Evolutionary conservation across 2,888 invertebrate genomes (phyloP).

Genomic region (Drosophila engyochracea): DNA sequence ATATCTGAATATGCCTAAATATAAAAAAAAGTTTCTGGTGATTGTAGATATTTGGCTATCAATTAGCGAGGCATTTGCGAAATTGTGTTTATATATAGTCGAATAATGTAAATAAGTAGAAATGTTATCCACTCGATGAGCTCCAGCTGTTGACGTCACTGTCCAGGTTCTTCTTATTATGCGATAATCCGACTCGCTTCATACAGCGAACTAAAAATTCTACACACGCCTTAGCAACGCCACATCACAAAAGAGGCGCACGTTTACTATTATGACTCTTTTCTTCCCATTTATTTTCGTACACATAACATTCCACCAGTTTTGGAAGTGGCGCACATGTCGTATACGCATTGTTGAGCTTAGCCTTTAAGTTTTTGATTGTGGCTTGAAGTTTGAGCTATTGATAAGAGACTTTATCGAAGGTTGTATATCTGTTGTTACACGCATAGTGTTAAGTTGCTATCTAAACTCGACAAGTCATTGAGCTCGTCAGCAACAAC

Average conservation of each 20-base stretch:
- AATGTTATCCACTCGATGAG: conserved; percentile 7
- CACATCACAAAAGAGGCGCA: conserved; percentile 55
- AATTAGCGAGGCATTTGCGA: conserved; percentile 54
- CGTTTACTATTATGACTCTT: conserved; percentile 51
- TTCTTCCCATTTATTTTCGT: conserved; percentile 9
- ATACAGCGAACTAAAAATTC: conserved; percentile 57
- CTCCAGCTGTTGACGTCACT: conserved; percentile 62
- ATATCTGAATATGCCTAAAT: neutral
- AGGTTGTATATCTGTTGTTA: conserved; percentile 41
- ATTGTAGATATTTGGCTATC: conserved; percentile 28
- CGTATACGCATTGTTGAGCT: conserved; percentile 54
- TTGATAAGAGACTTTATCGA: conserved; percentile 56
- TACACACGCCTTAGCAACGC: conserved; percentile 60
- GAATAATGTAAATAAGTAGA: conserved; percentile 25
- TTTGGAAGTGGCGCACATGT: conserved; percentile 56
- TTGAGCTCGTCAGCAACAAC: conserved; percentile 11
- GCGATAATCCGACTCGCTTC: conserved; percentile 44
- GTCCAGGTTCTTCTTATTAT: conserved; percentile 49
- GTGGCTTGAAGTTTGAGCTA: neutral
- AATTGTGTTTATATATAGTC: conserved; percentile 27
- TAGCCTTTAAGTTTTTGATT: conserved; percentile 12
- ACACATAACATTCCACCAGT: conserved; percentile 35
- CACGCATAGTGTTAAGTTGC: conserved; percentile 1
- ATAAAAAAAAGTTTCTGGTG: neutral
- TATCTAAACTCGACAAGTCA: conserved; percentile 35